Evolutionary conservation across 2,113 vertebrate genomes (phyloP).

Genomic region (Pterocles burchelli): DNA sequence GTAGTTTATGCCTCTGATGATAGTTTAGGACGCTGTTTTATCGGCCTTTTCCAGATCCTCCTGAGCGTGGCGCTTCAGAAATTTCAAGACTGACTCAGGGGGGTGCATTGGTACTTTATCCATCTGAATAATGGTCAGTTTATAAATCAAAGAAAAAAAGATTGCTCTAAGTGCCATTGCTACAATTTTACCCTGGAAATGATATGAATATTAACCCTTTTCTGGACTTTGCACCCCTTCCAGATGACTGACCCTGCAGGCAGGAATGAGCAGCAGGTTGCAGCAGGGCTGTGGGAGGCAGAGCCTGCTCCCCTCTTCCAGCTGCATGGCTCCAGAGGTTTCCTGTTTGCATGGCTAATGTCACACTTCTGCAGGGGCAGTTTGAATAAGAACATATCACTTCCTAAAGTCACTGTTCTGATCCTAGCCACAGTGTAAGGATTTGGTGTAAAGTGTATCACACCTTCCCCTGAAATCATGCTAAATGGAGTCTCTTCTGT

Average conservation of each 20-base stretch:
- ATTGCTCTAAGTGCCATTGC: neutral
- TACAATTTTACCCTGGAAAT: neutral
- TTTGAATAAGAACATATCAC: neutral
- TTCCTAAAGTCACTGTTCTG: neutral
- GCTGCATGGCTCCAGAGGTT: neutral
- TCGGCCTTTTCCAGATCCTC: neutral
- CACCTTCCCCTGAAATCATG: neutral
- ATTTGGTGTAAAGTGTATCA: neutral
- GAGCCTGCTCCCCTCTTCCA: neutral
- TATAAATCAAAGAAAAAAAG: neutral
- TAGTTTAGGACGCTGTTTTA: neutral
- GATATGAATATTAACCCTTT: neutral
- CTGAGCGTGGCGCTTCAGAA: neutral
- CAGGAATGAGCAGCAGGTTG: neutral
- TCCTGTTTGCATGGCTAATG: neutral
- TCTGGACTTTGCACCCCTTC: neutral
- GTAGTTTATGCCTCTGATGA: slow-evolving; percentile 10
- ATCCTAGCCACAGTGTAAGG: neutral
- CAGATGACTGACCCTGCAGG: fast-evolving
- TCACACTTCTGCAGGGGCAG: neutral
- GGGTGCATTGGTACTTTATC: neutral
- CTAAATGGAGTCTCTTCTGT: neutral
- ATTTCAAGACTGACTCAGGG: neutral
- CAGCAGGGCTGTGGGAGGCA: neutral
- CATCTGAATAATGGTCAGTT: neutral